Base-by-base conservation (phyloP, 2,113 vertebrate species). In the Phylloscopus trochiloides region DNA sequence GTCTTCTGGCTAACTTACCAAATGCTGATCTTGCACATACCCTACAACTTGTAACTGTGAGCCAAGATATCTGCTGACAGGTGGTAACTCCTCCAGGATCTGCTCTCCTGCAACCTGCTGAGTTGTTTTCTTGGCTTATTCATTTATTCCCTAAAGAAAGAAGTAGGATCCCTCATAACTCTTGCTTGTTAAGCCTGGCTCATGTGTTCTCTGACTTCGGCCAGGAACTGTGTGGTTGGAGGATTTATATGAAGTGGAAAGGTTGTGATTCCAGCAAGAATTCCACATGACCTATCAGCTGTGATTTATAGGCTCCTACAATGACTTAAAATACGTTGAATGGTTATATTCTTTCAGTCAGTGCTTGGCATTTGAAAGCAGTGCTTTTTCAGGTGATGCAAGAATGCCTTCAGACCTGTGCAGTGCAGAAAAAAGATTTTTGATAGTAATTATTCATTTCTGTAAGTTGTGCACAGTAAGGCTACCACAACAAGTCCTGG, bases 71-170 rank as follows among this genome's bases (percentile, higher is more conserved):
- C 66, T 92, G 62, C 70, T 76, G 80, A 79, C 77, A 95, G 84
- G 89, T 91, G 71, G 52, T 57, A 94, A 72, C 42, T 88, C 62
- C 78, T 95, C 31, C 73, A 94, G 76, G 63, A 84, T 84, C 28
- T 88, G 67, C 42, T 92, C 75, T 86, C 32, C 40, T 75, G 76
- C 0, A 1, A 89, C 70, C 57, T 72, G 59, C 63, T 77, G 71
- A 90, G 50, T 90, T 90, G 59, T 94, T 85, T 94, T 94, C 91
- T 93, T 91, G 78, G 71, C 58, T 88, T 87, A 81, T 72, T 87
- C 57, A 81, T 86, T 65, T 91, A 73, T 73, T 78, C 70, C 52
- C 77, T 54, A 42, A 78, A 92, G 79, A 81, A 92, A 91, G 78
- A 92, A 96, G 87, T 9, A 50, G 13, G 62, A 87, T 77, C 52